phyloP scores from a whole-genome alignment of 2,797 vertebrate genomes.

The Meriones psammophilus region DNA sequence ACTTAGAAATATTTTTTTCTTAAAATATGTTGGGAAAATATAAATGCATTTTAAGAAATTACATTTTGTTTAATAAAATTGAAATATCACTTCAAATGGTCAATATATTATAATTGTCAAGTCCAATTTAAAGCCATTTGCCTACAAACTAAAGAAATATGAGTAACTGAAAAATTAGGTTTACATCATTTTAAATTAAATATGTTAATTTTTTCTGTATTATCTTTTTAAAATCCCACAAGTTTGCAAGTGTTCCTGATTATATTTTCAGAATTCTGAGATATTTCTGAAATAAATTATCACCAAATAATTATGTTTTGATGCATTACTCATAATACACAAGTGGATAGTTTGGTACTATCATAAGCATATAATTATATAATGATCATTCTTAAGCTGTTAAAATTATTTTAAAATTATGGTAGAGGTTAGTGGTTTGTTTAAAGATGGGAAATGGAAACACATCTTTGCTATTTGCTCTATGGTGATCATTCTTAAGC shows the following conservation, averaged over 20 bases:
- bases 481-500: background rate
- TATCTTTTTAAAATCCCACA: background rate
- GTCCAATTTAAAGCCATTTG: background rate
- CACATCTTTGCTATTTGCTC: background rate
- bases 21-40: background rate
- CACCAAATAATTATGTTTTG: slow-evolving; percentile 4
- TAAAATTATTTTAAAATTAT: slow-evolving; percentile 27
- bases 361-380: background rate
- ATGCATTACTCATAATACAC: background rate
- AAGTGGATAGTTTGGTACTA: background rate
- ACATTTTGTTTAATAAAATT: background rate
- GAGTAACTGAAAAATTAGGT: background rate
- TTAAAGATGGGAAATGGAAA: background rate
- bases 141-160: background rate
- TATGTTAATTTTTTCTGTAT: background rate
- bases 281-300: slow-evolving; percentile 19
- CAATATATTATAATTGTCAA: background rate
- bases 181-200: background rate
- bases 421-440: background rate
- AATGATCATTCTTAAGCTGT: slow-evolving; percentile 6
- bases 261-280: slow-evolving; percentile 38
- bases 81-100: background rate
- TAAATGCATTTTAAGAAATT: background rate
- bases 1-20: background rate
- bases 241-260: background rate